Conservation (phyloP, 2,888 invertebrate species). For the Nebria brevicollis region DNA sequence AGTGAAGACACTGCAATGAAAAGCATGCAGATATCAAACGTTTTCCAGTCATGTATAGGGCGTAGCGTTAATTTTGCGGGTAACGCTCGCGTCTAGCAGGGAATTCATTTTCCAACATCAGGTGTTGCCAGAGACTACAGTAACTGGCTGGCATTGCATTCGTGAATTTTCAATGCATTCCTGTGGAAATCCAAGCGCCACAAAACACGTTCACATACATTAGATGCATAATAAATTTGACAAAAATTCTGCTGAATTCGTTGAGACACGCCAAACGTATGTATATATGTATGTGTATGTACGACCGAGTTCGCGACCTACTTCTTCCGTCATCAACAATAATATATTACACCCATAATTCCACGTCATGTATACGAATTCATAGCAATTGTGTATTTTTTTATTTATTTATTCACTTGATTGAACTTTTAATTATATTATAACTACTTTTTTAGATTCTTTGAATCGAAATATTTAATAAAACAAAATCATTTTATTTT, state of each 20-base stretch:
- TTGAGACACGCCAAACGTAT: conserved; percentile 9
- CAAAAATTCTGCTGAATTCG: conserved; percentile 42
- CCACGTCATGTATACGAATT: not conserved
- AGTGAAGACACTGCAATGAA: not conserved
- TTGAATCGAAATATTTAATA: too few species aligned
- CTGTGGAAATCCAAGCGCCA: not conserved
- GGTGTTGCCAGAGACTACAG: not conserved
- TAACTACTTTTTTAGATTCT: too few species aligned
- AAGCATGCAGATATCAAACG: not conserved
- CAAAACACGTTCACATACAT: conserved; percentile 33
- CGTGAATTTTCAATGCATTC: not conserved
- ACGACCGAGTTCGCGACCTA: conserved; percentile 13
- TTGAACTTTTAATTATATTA: too few species aligned
- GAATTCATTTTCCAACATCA: not conserved
- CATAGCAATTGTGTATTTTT: not conserved
- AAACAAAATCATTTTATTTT: too few species aligned
- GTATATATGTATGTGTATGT: not conserved
- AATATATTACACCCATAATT: conserved; percentile 17
- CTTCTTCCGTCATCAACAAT: conserved; percentile 37
- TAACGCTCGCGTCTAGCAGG: not conserved
- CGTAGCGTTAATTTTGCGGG: not conserved
- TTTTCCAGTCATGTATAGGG: not conserved
- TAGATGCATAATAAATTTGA: conserved; percentile 42
- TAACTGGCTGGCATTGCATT: not conserved
- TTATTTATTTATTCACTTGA: not conserved